phyloP scores from a whole-genome alignment of 2,797 vertebrate species.

The Mormyrops attenuatus region DNA sequence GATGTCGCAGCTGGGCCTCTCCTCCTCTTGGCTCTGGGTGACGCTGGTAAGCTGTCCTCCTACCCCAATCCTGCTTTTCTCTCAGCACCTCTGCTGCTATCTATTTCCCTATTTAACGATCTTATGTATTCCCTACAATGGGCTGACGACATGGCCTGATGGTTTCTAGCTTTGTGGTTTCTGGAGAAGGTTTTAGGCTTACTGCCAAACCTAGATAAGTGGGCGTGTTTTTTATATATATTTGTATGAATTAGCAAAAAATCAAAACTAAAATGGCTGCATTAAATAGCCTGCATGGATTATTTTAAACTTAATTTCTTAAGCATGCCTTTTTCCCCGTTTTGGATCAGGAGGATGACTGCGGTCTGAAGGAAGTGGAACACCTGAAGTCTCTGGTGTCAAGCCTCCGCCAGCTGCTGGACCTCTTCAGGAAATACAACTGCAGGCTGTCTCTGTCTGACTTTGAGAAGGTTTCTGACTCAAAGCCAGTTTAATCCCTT shows the following conservation, averaged over 20 bases:
- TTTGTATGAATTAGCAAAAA: neutral
- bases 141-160: neutral
- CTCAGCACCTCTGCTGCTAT: neutral
- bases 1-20: conserved; percentile 74
- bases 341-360: conserved; percentile 61
- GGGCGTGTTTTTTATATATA: neutral
- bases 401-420: conserved; percentile 72
- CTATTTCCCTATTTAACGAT: neutral
- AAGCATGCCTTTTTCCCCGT: neutral
- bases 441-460: conserved; percentile 81
- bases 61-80: neutral
- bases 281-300: neutral
- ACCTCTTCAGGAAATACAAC: conserved; percentile 79
- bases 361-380: conserved; percentile 65
- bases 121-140: neutral
- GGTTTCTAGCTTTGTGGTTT: neutral
- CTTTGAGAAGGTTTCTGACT: conserved; percentile 78
- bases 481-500: neutral
- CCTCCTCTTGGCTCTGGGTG: conserved; percentile 68
- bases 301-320: neutral
- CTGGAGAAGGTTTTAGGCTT: neutral
- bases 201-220: neutral
- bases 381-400: conserved; percentile 72
- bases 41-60: conserved; percentile 63
- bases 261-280: neutral